Base-by-base conservation (phyloP, 2,797 vertebrate genomes). In the Eremophila alpestris region DNA sequence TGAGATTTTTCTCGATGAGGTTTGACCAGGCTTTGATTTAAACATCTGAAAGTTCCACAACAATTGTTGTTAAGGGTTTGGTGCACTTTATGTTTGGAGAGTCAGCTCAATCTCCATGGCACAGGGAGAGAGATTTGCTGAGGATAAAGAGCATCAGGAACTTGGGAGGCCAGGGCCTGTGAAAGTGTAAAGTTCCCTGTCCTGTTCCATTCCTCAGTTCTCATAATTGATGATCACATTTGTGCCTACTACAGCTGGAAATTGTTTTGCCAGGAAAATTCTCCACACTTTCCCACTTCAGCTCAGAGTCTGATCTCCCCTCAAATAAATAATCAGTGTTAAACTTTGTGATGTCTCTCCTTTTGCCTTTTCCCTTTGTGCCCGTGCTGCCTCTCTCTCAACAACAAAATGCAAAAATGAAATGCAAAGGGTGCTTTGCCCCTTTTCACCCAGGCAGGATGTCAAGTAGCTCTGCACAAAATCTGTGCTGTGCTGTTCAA, bases 1-100 rank as follows among this genome's bases (percentile, higher is more conserved):
- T 62, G 76, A 60, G 40, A 34, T 77, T 89, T 94, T 93, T 82
- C 78, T 71, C 88, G 85, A 63, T 89, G 77, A 80, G 56, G 21
- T 85, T 76, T 83, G 83, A 78, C 71, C 0, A 1, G 83, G 71
- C 70, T 94, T 94, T 71, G 58, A 75, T 94, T 93, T 58, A 76
- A 91, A 84, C 26, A 40, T 78, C 85, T 86, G 88, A 90, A 93
- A 24, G 40, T 52, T 52, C 17, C 81, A 79, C 56, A 55, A 10
- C 38, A 83, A 75, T 43, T 63, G 67, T 54, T 90, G 69, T 40
- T 56, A 67, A 68, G 48, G 5, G 16, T 68, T 79, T 55, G 59
- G 38, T 71, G 70, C 63, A 71, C 30, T 70, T 94, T 12, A 11
- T 79, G 19, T 81, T 93, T 90, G 83, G 76, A 71, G 54, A 68